Conservation (phyloP, 2,888 invertebrate genomes). For the Theretra japonica region DNA sequence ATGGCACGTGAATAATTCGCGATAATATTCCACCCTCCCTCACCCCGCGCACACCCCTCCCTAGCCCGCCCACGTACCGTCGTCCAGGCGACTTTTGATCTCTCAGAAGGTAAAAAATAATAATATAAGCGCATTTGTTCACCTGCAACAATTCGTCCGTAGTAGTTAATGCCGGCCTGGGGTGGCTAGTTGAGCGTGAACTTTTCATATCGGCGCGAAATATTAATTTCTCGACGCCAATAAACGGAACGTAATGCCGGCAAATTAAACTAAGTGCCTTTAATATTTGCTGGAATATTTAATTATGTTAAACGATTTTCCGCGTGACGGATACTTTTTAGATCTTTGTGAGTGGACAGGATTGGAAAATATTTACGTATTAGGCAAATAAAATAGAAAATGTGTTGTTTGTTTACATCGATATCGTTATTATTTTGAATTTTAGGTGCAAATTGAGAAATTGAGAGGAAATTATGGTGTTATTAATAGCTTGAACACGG, state of each 20-base stretch:
- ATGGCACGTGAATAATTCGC: conserved; percentile 81
- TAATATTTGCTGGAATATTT: conserved; percentile 76
- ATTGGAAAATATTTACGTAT: too few species aligned
- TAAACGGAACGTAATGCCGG: conserved; percentile 80
- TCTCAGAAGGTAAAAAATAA: conserved; percentile 73
- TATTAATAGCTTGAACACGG: too few species aligned
- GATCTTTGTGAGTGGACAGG: neutral
- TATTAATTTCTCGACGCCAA: conserved; percentile 83
- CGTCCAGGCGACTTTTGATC: conserved; percentile 78
- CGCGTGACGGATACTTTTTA: conserved; percentile 36
- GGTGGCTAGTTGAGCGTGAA: conserved; percentile 83
- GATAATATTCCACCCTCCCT: conserved; percentile 62
- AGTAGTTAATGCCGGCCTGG: conserved; percentile 74
- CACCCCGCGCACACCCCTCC: conserved; percentile 30
- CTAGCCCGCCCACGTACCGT: conserved; percentile 48
- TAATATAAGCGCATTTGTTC: conserved; percentile 80
- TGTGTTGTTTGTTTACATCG: too few species aligned
- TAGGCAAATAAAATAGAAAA: too few species aligned
- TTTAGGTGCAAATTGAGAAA: too few species aligned
- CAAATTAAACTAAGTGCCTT: conserved; percentile 81
- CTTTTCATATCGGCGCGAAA: conserved; percentile 83
- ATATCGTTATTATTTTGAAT: too few species aligned
- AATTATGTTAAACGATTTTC: conserved; percentile 52
- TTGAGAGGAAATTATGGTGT: too few species aligned
- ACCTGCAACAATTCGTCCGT: conserved; percentile 77